These are phyloP conservation scores for Flabesymbios commensalis DNA, from an alignment of 2,888 invertebrate genomes.

Conservation along the genomic window DNA sequence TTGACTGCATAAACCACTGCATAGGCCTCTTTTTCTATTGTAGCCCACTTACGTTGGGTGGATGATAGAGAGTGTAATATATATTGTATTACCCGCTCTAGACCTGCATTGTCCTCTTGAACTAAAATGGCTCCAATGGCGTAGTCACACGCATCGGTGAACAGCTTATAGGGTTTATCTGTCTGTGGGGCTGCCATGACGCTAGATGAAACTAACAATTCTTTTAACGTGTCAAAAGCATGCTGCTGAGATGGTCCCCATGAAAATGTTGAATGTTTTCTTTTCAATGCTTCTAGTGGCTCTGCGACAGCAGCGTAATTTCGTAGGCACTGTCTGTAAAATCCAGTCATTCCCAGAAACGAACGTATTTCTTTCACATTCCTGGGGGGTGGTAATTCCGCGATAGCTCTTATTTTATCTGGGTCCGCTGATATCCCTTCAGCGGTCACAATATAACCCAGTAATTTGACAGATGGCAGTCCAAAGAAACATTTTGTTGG, in stretches of 20 bases:
- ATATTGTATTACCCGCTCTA: slow-evolving; percentile 10
- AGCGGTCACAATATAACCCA: not conserved
- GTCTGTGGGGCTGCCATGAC: slow-evolving; percentile 10
- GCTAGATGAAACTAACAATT: not conserved
- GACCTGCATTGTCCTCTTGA: slow-evolving; percentile 3
- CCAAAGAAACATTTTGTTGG: not conserved
- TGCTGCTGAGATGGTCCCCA: not conserved
- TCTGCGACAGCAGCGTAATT: slow-evolving; percentile 3
- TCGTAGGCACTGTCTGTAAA: slow-evolving; percentile 9
- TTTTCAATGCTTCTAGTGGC: not conserved
- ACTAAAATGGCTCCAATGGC: not conserved
- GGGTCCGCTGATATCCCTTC: slow-evolving; percentile 14
- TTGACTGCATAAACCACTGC: slow-evolving; percentile 1
- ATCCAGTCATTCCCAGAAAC: slow-evolving; percentile 11
- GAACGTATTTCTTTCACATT: slow-evolving; percentile 5
- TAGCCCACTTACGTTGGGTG: slow-evolving; percentile 1
- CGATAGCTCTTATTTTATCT: slow-evolving; percentile 9
- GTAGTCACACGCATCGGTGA: slow-evolving; percentile 5
- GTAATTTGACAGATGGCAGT: slow-evolving; percentile 1
- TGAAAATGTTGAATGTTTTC: not conserved
- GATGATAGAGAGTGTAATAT: not conserved
- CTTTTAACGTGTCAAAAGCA: not conserved
- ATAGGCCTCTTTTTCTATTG: slow-evolving; percentile 8
- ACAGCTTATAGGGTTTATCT: not conserved
- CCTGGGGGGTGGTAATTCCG: not conserved